Evolutionary conservation across 1,140 invertebrate genomes (phyloP), one percentile per base, ranked within the genome.

Genomic region (Tetramorium parvispinum): DNA sequence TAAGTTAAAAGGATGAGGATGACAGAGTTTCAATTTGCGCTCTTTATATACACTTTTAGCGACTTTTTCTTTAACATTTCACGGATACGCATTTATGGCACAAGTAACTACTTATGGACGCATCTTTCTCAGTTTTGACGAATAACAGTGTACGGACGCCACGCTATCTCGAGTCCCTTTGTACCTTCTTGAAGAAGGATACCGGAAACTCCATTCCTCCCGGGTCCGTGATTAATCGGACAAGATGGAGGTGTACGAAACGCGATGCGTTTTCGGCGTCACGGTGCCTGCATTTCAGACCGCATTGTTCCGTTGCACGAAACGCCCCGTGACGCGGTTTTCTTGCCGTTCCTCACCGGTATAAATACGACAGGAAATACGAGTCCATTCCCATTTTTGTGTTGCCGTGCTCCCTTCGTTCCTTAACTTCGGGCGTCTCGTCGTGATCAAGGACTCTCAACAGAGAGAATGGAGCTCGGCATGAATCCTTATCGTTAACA

Each of bases 261-360:
- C 59, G 83, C 82, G 79, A 87, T 88, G 90, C 89, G 87, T 91
- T 91, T 93, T 93, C 73, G 91, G 89, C 89, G 92, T 93, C 91
- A 93, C 92, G 92, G 91, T 92, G 90, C 92, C 91, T 93, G 91
- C 89, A 85, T 87, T 66, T 76, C 85, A 87, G 91, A 88, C 92
- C 92, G 91, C 90, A 92, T 93, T 93, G 91, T 91, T 87, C 75
- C 46, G 57, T 85, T 57, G 61, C 68, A 88, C 66, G 78, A 90
- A 89, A 87, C 66, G 63, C 53, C 77, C 79, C 49, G 79, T 81
- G 51, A 86, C 49, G 51, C 27, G 49, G 59, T 81, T 85, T 91
- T 85, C 61, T 73, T 27, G 76, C 27, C 16, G 51, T 37, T 88
- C 89, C 85, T 21, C 37, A 46, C 21, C 86, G 87, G 55, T 63